Conservation (phyloP, 2,113 vertebrate genomes). For the Shinisaurus crocodilurus region DNA sequence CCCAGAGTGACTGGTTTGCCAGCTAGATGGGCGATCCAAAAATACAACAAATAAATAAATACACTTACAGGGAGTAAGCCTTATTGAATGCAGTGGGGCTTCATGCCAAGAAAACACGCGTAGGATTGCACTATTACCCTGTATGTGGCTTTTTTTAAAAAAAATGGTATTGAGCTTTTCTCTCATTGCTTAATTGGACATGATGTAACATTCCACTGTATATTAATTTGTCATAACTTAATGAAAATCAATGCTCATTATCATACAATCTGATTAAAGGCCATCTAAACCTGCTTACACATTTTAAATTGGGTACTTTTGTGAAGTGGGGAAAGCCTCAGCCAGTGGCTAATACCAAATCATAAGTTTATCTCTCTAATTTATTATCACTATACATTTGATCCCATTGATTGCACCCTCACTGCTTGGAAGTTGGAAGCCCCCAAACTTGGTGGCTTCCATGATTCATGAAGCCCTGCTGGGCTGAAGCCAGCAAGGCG, state of each 20-base stretch:
- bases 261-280: conserved; percentile 25
- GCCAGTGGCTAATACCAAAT: conserved; percentile 18
- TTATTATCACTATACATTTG: not conserved
- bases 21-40: too few relatives aligned
- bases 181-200: conserved; percentile 26
- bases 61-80: too few relatives aligned
- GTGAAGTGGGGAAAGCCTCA: conserved; percentile 5
- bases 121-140: not conserved
- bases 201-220: conserved; percentile 6
- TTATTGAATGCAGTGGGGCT: too few relatives aligned
- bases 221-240: conserved; percentile 33
- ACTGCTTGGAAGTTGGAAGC: too few relatives aligned
- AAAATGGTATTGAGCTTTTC: not conserved
- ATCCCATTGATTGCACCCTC: too few relatives aligned
- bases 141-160: not conserved
- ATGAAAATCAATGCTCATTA: not conserved
- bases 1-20: too few relatives aligned
- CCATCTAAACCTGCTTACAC: not conserved
- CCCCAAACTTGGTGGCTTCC: too few relatives aligned
- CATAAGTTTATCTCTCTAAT: conserved; percentile 21
- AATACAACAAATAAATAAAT: too few relatives aligned
- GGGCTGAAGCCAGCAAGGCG: too few relatives aligned
- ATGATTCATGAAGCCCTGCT: too few relatives aligned
- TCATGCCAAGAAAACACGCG: not conserved
- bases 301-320: conserved; percentile 25